Evolutionary conservation across 2,888 invertebrate genomes (phyloP).

Genomic region (Mechanitis mazaeus): DNA sequence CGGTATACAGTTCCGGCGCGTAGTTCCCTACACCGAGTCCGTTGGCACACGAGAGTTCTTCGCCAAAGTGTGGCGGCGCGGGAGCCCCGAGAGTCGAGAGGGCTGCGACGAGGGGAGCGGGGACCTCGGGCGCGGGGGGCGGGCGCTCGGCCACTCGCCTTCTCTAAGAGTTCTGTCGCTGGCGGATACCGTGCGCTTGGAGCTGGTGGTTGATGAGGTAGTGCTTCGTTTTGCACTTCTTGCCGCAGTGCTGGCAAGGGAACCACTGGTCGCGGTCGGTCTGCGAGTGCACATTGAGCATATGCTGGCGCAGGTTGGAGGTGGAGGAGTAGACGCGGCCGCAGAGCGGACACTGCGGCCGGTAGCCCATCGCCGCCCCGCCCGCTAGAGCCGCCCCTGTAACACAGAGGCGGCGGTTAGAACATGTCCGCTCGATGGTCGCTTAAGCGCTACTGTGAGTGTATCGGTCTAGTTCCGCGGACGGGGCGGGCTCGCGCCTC

Average conservation of each 20-base stretch:
- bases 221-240: slow-evolving; percentile 85
- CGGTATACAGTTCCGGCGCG: slow-evolving; percentile 29
- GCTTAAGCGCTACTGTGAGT: slow-evolving; percentile 65
- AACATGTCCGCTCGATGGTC: slow-evolving; percentile 43
- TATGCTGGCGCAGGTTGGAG: slow-evolving; percentile 85
- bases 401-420: slow-evolving; percentile 80
- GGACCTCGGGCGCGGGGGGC: slow-evolving; percentile 38
- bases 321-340: slow-evolving; percentile 83
- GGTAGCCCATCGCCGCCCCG: slow-evolving; percentile 73
- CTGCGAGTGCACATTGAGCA: slow-evolving; percentile 85
- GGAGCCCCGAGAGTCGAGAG: slow-evolving; percentile 29
- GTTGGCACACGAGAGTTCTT: slow-evolving; percentile 36
- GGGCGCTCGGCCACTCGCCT: slow-evolving; percentile 56
- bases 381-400: slow-evolving; percentile 80
- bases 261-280: slow-evolving; percentile 83
- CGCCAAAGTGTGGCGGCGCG: slow-evolving; percentile 28
- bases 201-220: slow-evolving; percentile 86
- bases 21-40: slow-evolving; percentile 30
- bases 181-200: slow-evolving; percentile 84
- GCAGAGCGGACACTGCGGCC: slow-evolving; percentile 83
- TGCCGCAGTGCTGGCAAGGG: slow-evolving; percentile 83
- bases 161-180: slow-evolving; percentile 78
- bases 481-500: slow-evolving; percentile 64
- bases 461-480: slow-evolving; percentile 49
- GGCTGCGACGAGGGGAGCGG: slow-evolving; percentile 25